Conservation (phyloP, 2,113 vertebrate species). For the Electrona antarctica region DNA sequence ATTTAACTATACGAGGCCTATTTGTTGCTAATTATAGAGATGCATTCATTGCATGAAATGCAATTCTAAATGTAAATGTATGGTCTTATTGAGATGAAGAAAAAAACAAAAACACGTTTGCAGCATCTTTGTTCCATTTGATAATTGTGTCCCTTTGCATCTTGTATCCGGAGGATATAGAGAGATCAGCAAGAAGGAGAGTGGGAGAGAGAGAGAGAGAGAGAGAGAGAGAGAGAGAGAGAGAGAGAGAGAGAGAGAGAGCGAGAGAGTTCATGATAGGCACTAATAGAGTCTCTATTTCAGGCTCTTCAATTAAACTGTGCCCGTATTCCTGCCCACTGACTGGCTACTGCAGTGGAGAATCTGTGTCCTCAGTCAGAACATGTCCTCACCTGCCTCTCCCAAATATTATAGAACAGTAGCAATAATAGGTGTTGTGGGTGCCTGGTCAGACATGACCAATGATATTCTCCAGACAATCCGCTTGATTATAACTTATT, state of each 20-base stretch:
- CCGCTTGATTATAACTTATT: too few species aligned
- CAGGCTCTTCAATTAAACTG: conserved; percentile 69
- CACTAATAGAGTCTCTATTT: conserved; percentile 69
- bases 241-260: conserved; percentile 48
- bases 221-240: conserved; percentile 53
- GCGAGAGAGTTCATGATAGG: conserved; percentile 55
- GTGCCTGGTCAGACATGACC: too few species aligned
- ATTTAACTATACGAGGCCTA: too few species aligned
- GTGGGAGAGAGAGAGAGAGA: conserved; percentile 52
- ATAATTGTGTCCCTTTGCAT: conserved; percentile 35
- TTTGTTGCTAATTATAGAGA: too few species aligned
- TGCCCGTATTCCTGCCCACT: conserved; percentile 47
- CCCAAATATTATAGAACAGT: conserved; percentile 19
- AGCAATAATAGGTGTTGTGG: too few species aligned
- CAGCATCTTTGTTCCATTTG: conserved; percentile 44
- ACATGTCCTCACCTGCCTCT: conserved; percentile 34
- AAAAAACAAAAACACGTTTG: conserved; percentile 18
- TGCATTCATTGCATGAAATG: background rate
- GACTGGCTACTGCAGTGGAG: conserved; percentile 49
- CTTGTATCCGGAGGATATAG: conserved; percentile 46
- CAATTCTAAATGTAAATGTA: conserved; percentile 6
- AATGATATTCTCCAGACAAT: too few species aligned
- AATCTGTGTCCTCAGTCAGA: conserved; percentile 42
- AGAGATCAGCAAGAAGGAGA: conserved; percentile 55
- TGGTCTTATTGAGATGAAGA: background rate